phyloP scores from a whole-genome alignment of 2,797 vertebrate species.

The Leontopithecus rosalia region DNA sequence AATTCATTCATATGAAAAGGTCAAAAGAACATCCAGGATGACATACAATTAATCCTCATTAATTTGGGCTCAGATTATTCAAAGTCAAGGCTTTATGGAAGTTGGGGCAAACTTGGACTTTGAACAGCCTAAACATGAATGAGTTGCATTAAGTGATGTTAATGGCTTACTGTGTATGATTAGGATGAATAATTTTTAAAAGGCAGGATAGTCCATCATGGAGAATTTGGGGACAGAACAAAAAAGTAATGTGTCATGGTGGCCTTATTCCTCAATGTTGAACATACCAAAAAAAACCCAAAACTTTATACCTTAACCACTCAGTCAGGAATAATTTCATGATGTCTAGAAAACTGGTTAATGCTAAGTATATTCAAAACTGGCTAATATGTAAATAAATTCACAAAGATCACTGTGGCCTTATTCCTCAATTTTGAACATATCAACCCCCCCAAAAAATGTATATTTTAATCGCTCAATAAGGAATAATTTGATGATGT shows the following conservation, averaged over 20 bases:
- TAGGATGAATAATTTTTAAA: slow-evolving; percentile 3
- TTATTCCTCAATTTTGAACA: neutral
- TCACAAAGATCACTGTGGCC: neutral
- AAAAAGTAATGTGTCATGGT: neutral
- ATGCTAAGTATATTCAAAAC: neutral
- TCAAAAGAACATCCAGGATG: slow-evolving; percentile 64
- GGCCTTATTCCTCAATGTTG: slow-evolving; percentile 11
- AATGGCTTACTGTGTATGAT: neutral
- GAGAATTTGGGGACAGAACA: slow-evolving; percentile 6
- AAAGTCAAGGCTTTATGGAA: slow-evolving; percentile 23
- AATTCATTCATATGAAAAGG: slow-evolving; percentile 67
- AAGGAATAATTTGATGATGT: neutral
- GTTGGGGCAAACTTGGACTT: neutral
- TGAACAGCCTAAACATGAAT: neutral
- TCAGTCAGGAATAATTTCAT: neutral
- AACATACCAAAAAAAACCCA: neutral
- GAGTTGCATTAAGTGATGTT: slow-evolving; percentile 11
- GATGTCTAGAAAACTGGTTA: neutral
- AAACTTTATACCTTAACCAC: neutral
- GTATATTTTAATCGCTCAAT: slow-evolving; percentile 14
- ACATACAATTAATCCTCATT: slow-evolving; percentile 60
- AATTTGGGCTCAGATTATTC: slow-evolving; percentile 48
- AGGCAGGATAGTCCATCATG: neutral
- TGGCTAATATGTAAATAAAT: neutral
- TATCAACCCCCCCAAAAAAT: neutral